These are phyloP conservation scores for Megathymus violae DNA, from an alignment of 1,140 invertebrate genomes.

Conservation along the genomic window DNA sequence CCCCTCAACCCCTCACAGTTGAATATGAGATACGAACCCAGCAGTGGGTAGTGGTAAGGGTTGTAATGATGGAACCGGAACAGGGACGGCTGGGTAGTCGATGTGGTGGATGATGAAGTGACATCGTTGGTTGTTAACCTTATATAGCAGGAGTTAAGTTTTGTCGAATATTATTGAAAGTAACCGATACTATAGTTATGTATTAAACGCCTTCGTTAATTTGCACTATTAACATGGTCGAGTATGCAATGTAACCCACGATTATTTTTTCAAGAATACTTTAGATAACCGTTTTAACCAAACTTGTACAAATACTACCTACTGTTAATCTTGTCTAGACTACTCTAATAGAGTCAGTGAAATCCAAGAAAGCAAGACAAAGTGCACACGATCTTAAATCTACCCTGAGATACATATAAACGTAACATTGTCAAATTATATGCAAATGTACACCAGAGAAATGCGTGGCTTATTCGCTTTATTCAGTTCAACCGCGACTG, in stretches of 20 bases:
- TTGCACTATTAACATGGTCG: too few species aligned
- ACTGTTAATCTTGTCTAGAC: conserved; percentile 29
- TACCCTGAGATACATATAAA: conserved; percentile 12
- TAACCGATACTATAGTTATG: too few species aligned
- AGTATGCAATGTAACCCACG: too few species aligned
- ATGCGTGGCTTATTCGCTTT: conserved; percentile 35
- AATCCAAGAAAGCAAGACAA: conserved; percentile 18
- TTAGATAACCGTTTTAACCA: not conserved
- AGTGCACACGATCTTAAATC: conserved; percentile 6
- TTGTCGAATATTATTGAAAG: too few species aligned
- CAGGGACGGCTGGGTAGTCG: too few species aligned
- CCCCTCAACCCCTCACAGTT: too few species aligned
- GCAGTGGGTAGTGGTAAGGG: too few species aligned
- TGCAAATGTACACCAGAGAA: conserved; percentile 38
- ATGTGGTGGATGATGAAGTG: too few species aligned
- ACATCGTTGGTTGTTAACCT: too few species aligned
- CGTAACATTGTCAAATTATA: conserved; percentile 34
- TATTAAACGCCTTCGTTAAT: not conserved
- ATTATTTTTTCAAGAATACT: not conserved
- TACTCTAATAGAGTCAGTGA: conserved; percentile 18
- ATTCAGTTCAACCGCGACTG: conserved; percentile 34
- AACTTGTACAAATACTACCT: not conserved
- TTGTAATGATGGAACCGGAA: too few species aligned
- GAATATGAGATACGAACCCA: too few species aligned
- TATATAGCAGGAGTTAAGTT: not conserved